Base-by-base conservation (phyloP, 2,888 invertebrate species). In the Cerastoderma edule region DNA sequence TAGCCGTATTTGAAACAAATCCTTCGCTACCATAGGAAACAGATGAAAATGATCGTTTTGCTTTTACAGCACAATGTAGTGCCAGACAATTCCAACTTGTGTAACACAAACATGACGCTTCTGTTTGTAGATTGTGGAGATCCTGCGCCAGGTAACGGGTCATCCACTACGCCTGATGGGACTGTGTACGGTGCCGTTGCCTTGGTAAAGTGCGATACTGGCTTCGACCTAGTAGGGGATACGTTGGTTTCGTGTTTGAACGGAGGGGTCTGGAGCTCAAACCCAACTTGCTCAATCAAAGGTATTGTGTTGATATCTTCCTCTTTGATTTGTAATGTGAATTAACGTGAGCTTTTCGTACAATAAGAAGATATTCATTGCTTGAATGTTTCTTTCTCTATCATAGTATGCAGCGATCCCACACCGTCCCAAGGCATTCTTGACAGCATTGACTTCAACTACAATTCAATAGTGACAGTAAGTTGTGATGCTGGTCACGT, bases 401-500 rank as follows among this genome's bases (percentile, higher is more conserved):
- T 64, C 46, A 6, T n/a, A 70, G 70, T 28, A 8, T 70, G 70
- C 24, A 53, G 70, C 24, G 48, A 70, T 35, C 70, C 70, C 2
- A 60, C 48, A 10, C 70, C 70, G 10, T 24, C 50, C 1, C 57
- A 50, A 28, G 70, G 70, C 2, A 63, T 16, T 13, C 6, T 60
- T 22, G 48, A 63, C 32, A 46, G 48, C 27, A 32, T 8, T 5
- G 50, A 24, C 13, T 48, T 33, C 22, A 48, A 24, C 24, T 70
- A 70, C 24, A 32, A 32, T 19, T 60, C 60, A 22, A 50, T 3
- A 44, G 48, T 70, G 0, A 63, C 28, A 19, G 60, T 70, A 6
- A 46, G 24, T 0, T 71, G 71, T 56, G 27, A 46, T 19, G n/a
- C 32, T 27, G 71, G 71, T 28, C 54, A 71, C 39, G 53, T 27